These are phyloP conservation scores for Venusia cambrica DNA, from an alignment of 2,888 invertebrate species.

Conservation along the genomic window DNA sequence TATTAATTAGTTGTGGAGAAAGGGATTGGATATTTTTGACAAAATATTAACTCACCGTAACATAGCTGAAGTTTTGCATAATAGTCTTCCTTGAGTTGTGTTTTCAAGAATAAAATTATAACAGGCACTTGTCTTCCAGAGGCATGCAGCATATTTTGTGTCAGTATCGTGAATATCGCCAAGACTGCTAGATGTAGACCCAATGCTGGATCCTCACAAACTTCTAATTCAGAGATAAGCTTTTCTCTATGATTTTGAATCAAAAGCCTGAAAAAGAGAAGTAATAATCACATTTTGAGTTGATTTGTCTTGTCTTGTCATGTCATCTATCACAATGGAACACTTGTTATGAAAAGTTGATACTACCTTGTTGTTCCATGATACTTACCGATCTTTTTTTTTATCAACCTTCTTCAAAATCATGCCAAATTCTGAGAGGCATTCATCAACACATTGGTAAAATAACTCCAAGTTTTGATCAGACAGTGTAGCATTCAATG, in stretches of 20 bases:
- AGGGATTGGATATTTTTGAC: neutral
- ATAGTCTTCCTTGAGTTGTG: slow-evolving; percentile 84
- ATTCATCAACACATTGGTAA: slow-evolving; percentile 86
- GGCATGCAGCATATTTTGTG: slow-evolving; percentile 92
- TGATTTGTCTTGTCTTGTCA: no score
- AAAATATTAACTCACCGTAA: slow-evolving; percentile 83
- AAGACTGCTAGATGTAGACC: slow-evolving; percentile 88
- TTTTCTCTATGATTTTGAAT: slow-evolving; percentile 91
- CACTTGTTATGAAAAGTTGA: no score
- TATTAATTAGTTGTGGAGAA: no score
- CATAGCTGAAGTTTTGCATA: slow-evolving; percentile 84
- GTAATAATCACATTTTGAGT: no score
- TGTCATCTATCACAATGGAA: no score
- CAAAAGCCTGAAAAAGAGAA: slow-evolving; percentile 80
- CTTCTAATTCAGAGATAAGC: slow-evolving; percentile 88
- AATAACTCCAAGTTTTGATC: slow-evolving; percentile 90
- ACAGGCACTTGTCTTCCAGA: slow-evolving; percentile 96
- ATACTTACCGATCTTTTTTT: slow-evolving; percentile 86
- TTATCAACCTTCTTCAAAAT: slow-evolving; percentile 94
- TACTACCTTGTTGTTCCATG: no score
- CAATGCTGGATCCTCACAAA: slow-evolving; percentile 88
- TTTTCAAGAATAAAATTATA: slow-evolving; percentile 87
- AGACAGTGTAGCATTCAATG: slow-evolving; percentile 85
- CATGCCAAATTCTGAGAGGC: slow-evolving; percentile 87
- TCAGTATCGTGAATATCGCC: slow-evolving; percentile 89